A percentile compares a stretch with the other conserved stretches of the same genome.
Conservation (phyloP, 2,113 vertebrate genomes). For the Heterocephalus glaber region DNA sequence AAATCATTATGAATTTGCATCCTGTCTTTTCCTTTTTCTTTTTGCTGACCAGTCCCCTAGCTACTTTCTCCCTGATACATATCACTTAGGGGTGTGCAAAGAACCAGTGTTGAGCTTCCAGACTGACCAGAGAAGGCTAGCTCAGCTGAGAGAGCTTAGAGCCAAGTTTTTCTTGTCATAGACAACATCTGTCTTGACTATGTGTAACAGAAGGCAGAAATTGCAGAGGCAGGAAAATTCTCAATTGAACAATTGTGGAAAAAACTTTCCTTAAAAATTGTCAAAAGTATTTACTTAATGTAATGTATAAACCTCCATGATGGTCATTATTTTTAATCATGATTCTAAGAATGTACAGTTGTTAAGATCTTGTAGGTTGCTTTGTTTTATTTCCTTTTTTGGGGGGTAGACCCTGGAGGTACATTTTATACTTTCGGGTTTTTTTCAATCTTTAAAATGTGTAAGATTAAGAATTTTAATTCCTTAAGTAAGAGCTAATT, state of each 20-base stretch:
- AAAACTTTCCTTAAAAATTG: constrained; percentile 52
- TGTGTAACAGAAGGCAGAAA: constrained; percentile 35
- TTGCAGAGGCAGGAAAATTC: not conserved
- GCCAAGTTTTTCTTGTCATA: constrained; percentile 90
- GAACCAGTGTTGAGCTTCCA: constrained; percentile 83
- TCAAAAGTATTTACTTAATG: constrained; percentile 51
- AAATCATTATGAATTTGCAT: constrained; percentile 86
- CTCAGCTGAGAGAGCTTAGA: constrained; percentile 86
- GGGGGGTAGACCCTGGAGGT: constrained; percentile 58
- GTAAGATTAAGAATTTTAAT: constrained; percentile 71
- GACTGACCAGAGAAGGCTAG: constrained; percentile 83
- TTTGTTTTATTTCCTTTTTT: not conserved
- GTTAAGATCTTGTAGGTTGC: constrained; percentile 10
- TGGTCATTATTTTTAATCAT: constrained; percentile 53
- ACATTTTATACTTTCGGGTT: constrained; percentile 78
- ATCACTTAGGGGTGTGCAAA: constrained; percentile 91
- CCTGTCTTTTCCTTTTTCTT: constrained; percentile 80
- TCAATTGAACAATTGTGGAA: constrained; percentile 39
- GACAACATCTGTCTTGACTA: constrained; percentile 1
- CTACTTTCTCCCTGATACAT: constrained; percentile 86
- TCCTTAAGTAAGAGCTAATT: constrained; percentile 63
- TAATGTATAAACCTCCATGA: constrained; percentile 53
- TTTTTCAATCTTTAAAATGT: constrained; percentile 67
- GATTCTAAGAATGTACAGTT: constrained; percentile 21
- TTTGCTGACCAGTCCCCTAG: constrained; percentile 88